Evolutionary conservation across 2,113 vertebrate species (phyloP).

Genomic region (Diadophis punctatus): DNA sequence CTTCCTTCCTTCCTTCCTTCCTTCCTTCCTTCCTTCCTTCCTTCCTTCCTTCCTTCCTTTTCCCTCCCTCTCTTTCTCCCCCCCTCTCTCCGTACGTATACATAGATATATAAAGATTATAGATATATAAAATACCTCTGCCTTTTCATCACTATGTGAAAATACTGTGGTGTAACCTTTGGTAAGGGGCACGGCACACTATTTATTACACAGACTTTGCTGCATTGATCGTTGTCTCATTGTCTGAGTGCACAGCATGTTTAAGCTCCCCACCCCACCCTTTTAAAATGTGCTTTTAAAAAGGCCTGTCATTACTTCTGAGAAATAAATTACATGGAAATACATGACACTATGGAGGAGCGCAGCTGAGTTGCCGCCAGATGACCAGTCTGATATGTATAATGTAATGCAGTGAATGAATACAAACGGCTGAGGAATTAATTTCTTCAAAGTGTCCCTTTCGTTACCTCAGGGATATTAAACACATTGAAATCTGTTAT

Average conservation of each 20-base stretch:
- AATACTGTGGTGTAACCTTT: not conserved
- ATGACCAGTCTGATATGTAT: not conserved
- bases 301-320: not conserved
- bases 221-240: not conserved
- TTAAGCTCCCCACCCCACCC: not conserved
- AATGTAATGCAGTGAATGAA: not conserved
- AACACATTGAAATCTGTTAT: not conserved
- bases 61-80: too few relatives aligned
- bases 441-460: not conserved
- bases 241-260: slow-evolving; percentile 3
- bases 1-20: too few relatives aligned
- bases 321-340: not conserved
- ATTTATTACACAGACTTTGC: not conserved
- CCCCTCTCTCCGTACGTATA: too few relatives aligned
- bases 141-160: slow-evolving; percentile 14
- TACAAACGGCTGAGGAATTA: not conserved
- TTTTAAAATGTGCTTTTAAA: not conserved
- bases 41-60: too few relatives aligned
- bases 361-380: not conserved
- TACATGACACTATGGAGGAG: not conserved
- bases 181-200: slow-evolving; percentile 1
- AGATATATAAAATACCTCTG: not conserved
- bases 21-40: too few relatives aligned
- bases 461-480: not conserved
- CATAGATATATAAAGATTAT: too few relatives aligned